Percentiles rank a stretch among this genome's conserved stretches.
Evolutionary conservation across 1,140 invertebrate genomes (phyloP).

Genomic region (Samia ricini): DNA sequence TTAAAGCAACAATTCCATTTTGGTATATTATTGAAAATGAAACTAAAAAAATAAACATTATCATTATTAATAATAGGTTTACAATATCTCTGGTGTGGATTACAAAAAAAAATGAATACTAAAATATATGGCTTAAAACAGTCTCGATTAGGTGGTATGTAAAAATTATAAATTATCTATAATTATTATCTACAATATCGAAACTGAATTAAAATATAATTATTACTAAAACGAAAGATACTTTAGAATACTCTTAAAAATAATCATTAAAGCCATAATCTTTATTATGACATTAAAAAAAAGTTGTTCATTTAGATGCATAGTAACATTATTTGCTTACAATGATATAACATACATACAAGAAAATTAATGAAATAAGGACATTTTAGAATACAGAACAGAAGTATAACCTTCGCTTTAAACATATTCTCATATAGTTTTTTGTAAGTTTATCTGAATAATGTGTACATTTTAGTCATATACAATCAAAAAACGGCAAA

Average conservation of each 20-base stretch:
- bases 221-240: conserved; percentile 23
- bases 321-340: neutral
- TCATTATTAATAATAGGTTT: neutral
- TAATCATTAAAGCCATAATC: conserved; percentile 27
- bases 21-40: neutral
- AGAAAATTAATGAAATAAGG: too few species aligned
- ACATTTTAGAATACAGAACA: too few species aligned
- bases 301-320: neutral
- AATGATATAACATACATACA: too few species aligned
- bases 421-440: too few species aligned
- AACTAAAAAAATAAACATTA: neutral
- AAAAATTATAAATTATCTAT: conserved; percentile 26
- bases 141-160: conserved; percentile 50
- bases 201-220: conserved; percentile 41
- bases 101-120: conserved; percentile 24
- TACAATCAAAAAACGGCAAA: too few species aligned
- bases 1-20: too few species aligned
- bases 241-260: conserved; percentile 16
- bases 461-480: too few species aligned
- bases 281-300: neutral
- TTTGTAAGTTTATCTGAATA: too few species aligned
- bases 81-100: conserved; percentile 1
- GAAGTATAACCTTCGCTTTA: too few species aligned
- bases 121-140: conserved; percentile 57
- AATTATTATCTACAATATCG: conserved; percentile 44